Evolutionary conservation across 2,888 invertebrate genomes (phyloP).

Genomic region (Aphidius colemani): DNA sequence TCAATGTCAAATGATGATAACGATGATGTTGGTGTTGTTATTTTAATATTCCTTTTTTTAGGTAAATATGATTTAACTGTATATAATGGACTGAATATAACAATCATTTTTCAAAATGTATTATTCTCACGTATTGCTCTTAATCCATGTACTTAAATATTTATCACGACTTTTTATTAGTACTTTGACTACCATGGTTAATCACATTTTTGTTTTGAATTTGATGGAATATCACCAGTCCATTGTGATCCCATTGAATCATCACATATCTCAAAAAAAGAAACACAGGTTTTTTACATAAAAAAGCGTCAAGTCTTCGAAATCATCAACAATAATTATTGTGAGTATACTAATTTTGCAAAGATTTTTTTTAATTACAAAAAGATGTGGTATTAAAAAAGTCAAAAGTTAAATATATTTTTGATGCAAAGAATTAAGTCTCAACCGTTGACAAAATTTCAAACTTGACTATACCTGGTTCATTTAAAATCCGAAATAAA

Average conservation of each 20-base stretch:
- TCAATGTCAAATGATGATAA: slow-evolving; percentile 63
- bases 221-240: slow-evolving; percentile 81
- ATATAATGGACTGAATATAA: slow-evolving; percentile 82
- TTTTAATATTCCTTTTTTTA: slow-evolving; percentile 66
- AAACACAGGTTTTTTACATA: no score
- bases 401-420: no score
- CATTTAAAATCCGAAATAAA: no score
- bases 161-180: slow-evolving; percentile 71
- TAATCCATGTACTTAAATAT: slow-evolving; percentile 84
- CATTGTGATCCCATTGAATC: slow-evolving; percentile 67
- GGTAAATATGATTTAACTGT: slow-evolving; percentile 82
- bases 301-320: no score
- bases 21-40: slow-evolving; percentile 66
- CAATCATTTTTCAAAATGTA: slow-evolving; percentile 64
- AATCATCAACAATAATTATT: no score
- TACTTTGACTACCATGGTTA: slow-evolving; percentile 88
- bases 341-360: no score
- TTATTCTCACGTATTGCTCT: slow-evolving; percentile 72
- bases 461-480: no score
- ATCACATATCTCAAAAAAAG: no score
- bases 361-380: no score
- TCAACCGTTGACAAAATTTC: no score
- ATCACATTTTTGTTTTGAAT: slow-evolving; percentile 71
- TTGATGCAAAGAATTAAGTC: no score
- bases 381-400: no score